Percentiles rank a stretch among this genome's conserved stretches.
phyloP scores from a whole-genome alignment of 2,797 vertebrate species.

The Sus cebifrons region DNA sequence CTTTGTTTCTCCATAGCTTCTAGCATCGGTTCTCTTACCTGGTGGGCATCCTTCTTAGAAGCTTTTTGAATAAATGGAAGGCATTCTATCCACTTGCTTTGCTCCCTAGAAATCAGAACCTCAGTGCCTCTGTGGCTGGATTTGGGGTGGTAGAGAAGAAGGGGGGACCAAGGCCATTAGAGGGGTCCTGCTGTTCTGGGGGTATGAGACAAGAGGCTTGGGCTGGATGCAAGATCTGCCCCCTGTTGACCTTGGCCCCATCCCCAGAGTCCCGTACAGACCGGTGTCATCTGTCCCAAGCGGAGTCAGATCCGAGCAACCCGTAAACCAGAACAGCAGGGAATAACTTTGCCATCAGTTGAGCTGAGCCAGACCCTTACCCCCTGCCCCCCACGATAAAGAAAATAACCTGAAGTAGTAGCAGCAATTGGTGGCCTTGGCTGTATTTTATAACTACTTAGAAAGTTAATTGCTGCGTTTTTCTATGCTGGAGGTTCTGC shows the following conservation, averaged over 20 bases:
- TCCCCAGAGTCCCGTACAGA: background rate
- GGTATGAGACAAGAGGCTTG: background rate
- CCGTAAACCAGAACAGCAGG: background rate
- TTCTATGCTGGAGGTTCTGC: background rate
- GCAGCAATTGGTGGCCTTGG: background rate
- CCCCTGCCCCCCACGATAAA: background rate
- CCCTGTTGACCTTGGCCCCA: background rate
- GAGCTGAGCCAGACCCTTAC: background rate
- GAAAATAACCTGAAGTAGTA: background rate
- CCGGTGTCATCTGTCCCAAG: background rate
- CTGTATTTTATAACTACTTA: background rate
- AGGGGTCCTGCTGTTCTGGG: background rate
- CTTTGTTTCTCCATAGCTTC: background rate
- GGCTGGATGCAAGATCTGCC: background rate
- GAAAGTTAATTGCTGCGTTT: background rate
- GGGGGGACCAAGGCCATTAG: background rate
- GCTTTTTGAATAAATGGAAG: conserved; percentile 5
- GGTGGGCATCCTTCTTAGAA: background rate
- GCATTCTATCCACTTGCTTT: background rate
- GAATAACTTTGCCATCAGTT: background rate
- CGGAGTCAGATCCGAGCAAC: background rate
- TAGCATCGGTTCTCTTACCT: background rate
- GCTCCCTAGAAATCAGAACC: background rate
- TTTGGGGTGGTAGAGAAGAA: background rate
- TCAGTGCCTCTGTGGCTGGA: background rate